Evolutionary conservation across 2,888 invertebrate genomes (phyloP), one percentile per base, ranked within the genome.

Genomic region (Epistrophe eligans): DNA sequence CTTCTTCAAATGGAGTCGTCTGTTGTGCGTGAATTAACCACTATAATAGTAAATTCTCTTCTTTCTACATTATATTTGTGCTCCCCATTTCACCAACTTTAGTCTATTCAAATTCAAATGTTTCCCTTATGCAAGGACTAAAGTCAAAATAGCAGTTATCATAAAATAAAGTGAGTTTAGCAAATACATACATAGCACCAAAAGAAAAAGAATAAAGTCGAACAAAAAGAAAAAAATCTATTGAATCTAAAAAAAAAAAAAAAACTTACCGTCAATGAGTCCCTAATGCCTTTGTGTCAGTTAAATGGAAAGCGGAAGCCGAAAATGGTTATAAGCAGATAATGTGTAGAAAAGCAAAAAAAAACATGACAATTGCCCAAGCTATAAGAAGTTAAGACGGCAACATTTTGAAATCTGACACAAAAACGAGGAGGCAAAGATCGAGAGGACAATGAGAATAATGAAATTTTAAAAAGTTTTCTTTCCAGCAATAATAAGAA

Each of bases 251-350:
- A 3, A 62, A 62, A 19, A 8, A 3, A 62, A 62, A 62, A 62
- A 64, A 64, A 67, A 52, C 43, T 58, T 67, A 28, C 67, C 79
- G 60, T 81, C 84, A 77, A 81, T 84, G 77, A 77, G 76, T 81
- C 77, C 77, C 81, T 77, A 77, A 77, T 84, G 77, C 45, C 38
- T 58, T 48, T 77, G 72, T 73, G 67, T 84, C 77, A 73, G 81
- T 77, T 77, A 81, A 77, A 81, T 81, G 67, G 81, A 84, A 84
- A 77, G 72, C 72, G 77, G 81, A 81, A 73, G 81, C 81, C 84
- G 77, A 84, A 72, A 84, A 81, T 81, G 73, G 81, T 66, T 77
- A 67, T 81, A 84, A 84, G 84, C 81, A 84, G 81, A 81, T 84
- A 81, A 84, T 84, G 77, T 60, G 81, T 73, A 67, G 38, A 67